A percentile compares a stretch with the other conserved stretches of the same genome.
Conservation (phyloP, 2,888 invertebrate genomes). For the Chaetogeoica ovagalla region DNA sequence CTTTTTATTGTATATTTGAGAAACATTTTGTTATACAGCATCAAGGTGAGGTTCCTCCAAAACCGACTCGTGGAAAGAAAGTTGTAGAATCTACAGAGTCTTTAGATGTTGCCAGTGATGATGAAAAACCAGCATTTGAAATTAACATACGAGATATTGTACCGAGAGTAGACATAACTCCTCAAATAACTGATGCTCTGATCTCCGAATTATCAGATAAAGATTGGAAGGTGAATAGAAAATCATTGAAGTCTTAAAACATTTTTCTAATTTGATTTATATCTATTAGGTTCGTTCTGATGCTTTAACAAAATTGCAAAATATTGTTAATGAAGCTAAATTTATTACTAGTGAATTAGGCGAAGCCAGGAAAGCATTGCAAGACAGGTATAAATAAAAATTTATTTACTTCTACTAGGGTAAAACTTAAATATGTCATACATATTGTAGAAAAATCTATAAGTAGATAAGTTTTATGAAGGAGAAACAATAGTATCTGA, state of each 20-base stretch:
- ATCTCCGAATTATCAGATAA: slow-evolving; percentile 82
- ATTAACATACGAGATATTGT: slow-evolving; percentile 70
- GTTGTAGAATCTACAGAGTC: slow-evolving; percentile 60
- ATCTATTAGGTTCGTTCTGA: slow-evolving; percentile 68
- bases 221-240: slow-evolving; percentile 79
- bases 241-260: neutral
- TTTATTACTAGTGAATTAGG: slow-evolving; percentile 83
- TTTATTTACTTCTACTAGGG: too few relatives aligned
- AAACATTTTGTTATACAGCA: slow-evolving; percentile 59
- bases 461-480: too few relatives aligned
- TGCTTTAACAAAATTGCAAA: slow-evolving; percentile 72
- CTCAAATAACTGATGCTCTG: slow-evolving; percentile 78
- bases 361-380: slow-evolving; percentile 77
- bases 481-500: too few relatives aligned
- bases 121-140: slow-evolving; percentile 60
- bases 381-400: slow-evolving; percentile 36
- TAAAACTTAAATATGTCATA: too few relatives aligned
- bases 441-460: too few relatives aligned
- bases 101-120: slow-evolving; percentile 61
- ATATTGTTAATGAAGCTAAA: slow-evolving; percentile 74
- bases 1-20: too few relatives aligned
- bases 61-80: slow-evolving; percentile 56
- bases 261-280: neutral
- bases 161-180: slow-evolving; percentile 78
- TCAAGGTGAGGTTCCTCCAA: slow-evolving; percentile 73